phyloP scores from a whole-genome alignment of 2,888 invertebrate species.

The Catocala nupta region DNA sequence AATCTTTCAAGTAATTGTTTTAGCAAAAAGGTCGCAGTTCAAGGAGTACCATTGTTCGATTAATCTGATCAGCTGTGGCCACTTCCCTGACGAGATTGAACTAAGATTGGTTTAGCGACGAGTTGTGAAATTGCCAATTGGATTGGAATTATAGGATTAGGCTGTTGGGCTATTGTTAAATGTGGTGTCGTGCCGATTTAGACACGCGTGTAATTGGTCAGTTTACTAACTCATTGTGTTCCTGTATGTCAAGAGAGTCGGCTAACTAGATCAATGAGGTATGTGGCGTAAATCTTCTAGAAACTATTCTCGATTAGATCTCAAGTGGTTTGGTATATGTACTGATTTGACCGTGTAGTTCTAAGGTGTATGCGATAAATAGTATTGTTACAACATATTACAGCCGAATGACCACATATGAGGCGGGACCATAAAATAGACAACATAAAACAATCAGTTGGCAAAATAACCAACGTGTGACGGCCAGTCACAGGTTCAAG shows the following conservation, averaged over 20 bases:
- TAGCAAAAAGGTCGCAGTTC: constrained; percentile 60
- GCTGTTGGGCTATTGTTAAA: background rate
- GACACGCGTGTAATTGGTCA: background rate
- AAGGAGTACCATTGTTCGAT: constrained; percentile 58
- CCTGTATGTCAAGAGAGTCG: background rate
- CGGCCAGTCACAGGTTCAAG: no score
- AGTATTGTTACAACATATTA: no score
- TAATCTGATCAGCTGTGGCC: constrained; percentile 53
- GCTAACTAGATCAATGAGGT: no score
- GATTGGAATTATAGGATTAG: background rate
- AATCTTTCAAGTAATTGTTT: constrained; percentile 59
- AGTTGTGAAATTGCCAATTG: constrained; percentile 9
- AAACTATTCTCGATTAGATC: no score
- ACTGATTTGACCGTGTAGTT: no score
- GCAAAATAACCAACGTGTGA: no score
- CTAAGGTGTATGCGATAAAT: no score
- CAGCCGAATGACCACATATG: no score
- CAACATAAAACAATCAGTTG: no score
- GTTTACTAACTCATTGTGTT: background rate
- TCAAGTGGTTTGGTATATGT: no score
- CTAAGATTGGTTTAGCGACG: background rate
- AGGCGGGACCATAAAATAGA: no score
- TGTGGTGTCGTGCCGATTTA: background rate
- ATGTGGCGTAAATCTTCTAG: no score
- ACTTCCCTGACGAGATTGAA: constrained; percentile 40